Evolutionary conservation across 1,140 invertebrate species (phyloP), one percentile per base, ranked within the genome.

Genomic region (Chionoecetes opilio): DNA sequence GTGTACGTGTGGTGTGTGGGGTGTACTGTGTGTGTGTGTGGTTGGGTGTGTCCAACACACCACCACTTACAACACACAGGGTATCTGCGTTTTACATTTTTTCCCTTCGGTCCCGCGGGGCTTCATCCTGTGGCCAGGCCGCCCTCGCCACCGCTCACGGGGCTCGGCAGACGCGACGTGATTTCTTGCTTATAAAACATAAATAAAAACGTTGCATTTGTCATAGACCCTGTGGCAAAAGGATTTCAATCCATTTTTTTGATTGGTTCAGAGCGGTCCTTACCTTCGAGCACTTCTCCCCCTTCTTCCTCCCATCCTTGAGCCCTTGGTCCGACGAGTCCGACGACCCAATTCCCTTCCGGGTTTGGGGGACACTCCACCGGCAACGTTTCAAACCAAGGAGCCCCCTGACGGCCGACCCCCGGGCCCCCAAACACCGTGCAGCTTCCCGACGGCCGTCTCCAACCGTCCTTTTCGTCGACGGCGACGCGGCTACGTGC

Each of bases 391-490:
- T 91, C 75, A 46, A 53, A 9, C 31, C 89, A 91, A 75, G 14
- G 89, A 91, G n/a, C n/a, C 3, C 5, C 89, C 46, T 3, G 89
- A 91, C 31, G 29, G 63, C 8, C 0, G 34, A 91, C 53, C 63
- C 32, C 31, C 35, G 35, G 34, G 89, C 46, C 46, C 31, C 31
- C 46, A n/a, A 75, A 91, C 89, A 75, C n/a, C 46, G 89, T 91
- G 29, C 46, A 63, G 41, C 89, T 91, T 14, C 89, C 89, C 29
- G 89, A 91, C 46, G 89, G 89, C 63, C 89, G 89, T n/a, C 89
- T 9, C 29, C 89, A 53, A 75, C n/a, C 21, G 89, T 91, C 89
- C 75, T 75, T 21, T 91, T 75, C 89, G 32, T 29, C 53, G 89
- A 91, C 53, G 89, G 89, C 35, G 46, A 91, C 53, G 53, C 17